Percentiles rank a stretch among this genome's conserved stretches.
Evolutionary conservation across 1,140 invertebrate genomes (phyloP).

Genomic region (Camponotus pennsylvanicus): DNA sequence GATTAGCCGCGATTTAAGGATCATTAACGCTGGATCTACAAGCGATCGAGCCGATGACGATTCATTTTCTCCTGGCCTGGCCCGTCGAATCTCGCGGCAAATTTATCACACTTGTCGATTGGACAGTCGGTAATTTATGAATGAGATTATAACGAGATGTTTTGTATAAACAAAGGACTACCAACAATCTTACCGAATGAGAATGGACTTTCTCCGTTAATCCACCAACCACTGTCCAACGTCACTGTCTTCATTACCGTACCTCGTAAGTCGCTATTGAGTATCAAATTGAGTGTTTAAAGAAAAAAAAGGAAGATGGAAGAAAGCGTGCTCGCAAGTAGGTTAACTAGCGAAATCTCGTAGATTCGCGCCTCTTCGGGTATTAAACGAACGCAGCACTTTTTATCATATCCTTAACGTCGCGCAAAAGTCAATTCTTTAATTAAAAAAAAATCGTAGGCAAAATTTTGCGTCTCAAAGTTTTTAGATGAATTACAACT

Average conservation of each 20-base stretch:
- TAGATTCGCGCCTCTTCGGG: neutral
- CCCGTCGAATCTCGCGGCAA: neutral
- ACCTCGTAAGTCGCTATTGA: neutral
- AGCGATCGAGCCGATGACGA: constrained; percentile 54
- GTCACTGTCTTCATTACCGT: constrained; percentile 47
- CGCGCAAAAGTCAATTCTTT: neutral
- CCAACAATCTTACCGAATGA: neutral
- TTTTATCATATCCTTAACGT: neutral
- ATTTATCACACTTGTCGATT: constrained; percentile 43
- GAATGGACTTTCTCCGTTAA: constrained; percentile 68
- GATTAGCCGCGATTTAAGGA: constrained; percentile 58
- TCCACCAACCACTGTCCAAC: constrained; percentile 30
- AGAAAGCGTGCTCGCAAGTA: constrained; percentile 43
- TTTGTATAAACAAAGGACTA: constrained; percentile 58
- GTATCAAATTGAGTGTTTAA: constrained; percentile 9
- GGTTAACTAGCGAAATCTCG: constrained; percentile 51
- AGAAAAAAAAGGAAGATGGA: constrained; percentile 23
- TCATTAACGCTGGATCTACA: constrained; percentile 47
- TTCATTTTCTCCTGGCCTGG: constrained; percentile 44
- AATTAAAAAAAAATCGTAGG: neutral
- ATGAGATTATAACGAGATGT: constrained; percentile 26
- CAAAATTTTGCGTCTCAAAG: neutral
- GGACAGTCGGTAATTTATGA: constrained; percentile 23
- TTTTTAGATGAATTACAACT: no score
- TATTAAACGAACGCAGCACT: constrained; percentile 16